Evolutionary conservation across 2,888 invertebrate genomes (phyloP), one percentile per base, ranked within the genome.

Genomic region (Allacma fusca): DNA sequence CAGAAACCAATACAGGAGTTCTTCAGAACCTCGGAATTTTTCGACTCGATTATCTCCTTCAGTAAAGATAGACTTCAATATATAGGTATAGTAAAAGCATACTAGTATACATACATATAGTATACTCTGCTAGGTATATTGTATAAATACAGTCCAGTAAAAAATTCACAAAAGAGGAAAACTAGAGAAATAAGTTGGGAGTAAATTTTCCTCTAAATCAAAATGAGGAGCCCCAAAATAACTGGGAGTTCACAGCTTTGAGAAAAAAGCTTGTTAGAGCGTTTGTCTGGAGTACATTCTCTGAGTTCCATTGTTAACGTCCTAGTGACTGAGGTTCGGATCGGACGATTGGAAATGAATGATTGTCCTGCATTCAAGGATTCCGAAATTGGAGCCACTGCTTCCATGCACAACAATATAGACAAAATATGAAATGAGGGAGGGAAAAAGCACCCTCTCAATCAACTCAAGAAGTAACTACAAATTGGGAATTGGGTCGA

Each of bases 401-500:
- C n/a, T n/a, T n/a, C n/a, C n/a, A n/a, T n/a, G n/a, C 19, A 19
- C 2, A 5, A 50, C 50, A 50, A 50, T 50, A n/a, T n/a, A 50
- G 50, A 50, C 19, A 50, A 50, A 9, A 50, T 50, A 50, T 19
- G 16, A 50, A 50, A 50, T 50, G 50, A 50, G 50, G 50, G 50
- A 50, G 50, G 50, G 50, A 50, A 50, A 29, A 50, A 70, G 24
- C 70, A 70, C 70, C 70, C 70, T 70, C 70, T 70, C 70, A 70
- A 70, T 70, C 70, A 70, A 70, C 43, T 70, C 70, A 70, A 70
- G 70, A 50, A 70, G 70, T 44, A 70, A 70, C 44, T 70, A 70
- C 70, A 70, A 70, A 70, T 70, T 70, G 70, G 70, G 70, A 70
- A 70, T 70, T 70, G 70, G 70, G 44, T 70, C 70, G 50, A 34